These are phyloP conservation scores for Acutogordius australiensis DNA, from an alignment of 2,888 invertebrate genomes.

Conservation along the genomic window DNA sequence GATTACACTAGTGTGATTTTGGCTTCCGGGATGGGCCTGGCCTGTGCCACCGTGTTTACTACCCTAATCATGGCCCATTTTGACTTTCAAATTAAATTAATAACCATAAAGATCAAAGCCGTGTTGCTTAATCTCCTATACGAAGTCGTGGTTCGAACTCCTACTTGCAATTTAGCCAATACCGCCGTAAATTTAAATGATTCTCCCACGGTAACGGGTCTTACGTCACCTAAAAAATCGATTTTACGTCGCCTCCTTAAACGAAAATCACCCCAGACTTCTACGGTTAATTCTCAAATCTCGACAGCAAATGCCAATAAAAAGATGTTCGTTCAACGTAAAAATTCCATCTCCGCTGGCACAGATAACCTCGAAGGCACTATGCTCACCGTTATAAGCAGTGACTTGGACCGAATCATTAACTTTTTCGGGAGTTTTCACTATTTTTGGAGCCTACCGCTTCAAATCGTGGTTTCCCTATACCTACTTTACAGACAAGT, in stretches of 20 bases:
- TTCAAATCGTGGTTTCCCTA: slow-evolving; percentile 51
- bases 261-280: not conserved
- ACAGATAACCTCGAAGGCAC: no score
- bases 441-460: slow-evolving; percentile 75
- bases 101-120: not conserved
- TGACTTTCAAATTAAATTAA: not conserved
- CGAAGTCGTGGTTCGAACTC: not conserved
- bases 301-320: not conserved
- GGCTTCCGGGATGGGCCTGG: not conserved
- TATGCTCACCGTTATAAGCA: not conserved
- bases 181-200: not conserved
- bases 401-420: slow-evolving; percentile 68
- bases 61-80: not conserved
- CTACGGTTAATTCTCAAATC: not conserved
- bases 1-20: not conserved
- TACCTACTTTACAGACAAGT: slow-evolving; percentile 56
- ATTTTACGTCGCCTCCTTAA: no score
- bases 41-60: not conserved
- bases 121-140: not conserved
- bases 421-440: slow-evolving; percentile 87
- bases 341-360: not conserved
- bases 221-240: no score
- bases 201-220: not conserved
- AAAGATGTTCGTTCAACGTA: not conserved
- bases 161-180: not conserved